Conservation (phyloP, 2,113 vertebrate species). For the Boulengeromyrus knoepffleri region DNA sequence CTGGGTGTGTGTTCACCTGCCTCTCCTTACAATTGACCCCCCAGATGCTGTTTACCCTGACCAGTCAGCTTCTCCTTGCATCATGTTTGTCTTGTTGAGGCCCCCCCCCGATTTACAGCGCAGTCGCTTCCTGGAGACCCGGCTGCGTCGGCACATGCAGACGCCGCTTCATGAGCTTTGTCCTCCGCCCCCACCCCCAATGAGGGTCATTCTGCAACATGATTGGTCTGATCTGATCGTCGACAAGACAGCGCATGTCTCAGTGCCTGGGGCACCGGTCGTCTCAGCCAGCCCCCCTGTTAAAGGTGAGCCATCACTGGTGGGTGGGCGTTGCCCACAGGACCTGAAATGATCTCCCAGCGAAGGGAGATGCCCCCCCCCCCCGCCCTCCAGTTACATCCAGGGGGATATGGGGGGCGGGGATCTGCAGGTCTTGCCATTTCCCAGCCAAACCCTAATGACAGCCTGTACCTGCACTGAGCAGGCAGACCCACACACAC, state of each 20-base stretch:
- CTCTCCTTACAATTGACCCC: neutral
- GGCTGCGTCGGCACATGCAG: neutral
- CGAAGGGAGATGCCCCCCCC: neutral
- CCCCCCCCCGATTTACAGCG: neutral
- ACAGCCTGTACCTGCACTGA: neutral
- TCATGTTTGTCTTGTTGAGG: neutral
- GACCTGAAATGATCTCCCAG: conserved; percentile 1
- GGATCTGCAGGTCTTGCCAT: neutral
- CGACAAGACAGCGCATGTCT: neutral
- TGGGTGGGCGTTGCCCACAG: neutral
- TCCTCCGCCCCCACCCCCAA: neutral
- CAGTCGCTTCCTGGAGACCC: neutral
- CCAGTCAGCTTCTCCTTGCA: neutral
- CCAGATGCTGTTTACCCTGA: neutral
- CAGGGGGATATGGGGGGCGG: neutral
- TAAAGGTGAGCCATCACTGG: neutral
- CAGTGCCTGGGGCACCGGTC: neutral
- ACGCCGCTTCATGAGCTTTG: neutral
- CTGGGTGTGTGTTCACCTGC: neutral
- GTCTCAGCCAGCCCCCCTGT: neutral
- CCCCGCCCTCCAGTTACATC: no score
- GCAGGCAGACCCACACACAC: conserved; percentile 22
- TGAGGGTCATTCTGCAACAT: neutral
- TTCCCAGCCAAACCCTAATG: neutral
- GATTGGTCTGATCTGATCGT: neutral